phyloP scores from a whole-genome alignment of 2,113 vertebrate species.

The Symphodus melops region DNA sequence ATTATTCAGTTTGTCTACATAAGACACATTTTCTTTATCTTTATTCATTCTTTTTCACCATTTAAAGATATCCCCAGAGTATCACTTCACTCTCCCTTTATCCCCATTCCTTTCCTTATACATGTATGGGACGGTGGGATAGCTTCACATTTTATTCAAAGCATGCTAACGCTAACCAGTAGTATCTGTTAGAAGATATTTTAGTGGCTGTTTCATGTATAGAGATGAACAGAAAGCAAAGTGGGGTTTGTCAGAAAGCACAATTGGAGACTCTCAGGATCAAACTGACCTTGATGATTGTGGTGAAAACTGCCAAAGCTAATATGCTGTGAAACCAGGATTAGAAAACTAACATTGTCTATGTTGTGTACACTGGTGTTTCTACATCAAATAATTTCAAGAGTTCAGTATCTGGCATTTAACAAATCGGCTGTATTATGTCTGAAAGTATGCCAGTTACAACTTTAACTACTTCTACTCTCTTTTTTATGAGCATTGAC shows the following conservation, averaged over 20 bases:
- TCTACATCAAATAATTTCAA: background rate
- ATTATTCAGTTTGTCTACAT: slow-evolving; percentile 40
- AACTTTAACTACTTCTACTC: background rate
- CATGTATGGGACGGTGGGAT: slow-evolving; percentile 32
- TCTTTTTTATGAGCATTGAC: background rate
- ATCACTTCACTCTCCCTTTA: background rate
- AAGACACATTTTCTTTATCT: slow-evolving; percentile 34
- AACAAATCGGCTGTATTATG: background rate
- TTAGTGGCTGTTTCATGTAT: slow-evolving; percentile 48
- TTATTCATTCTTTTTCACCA: slow-evolving; percentile 22
- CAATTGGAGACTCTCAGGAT: slow-evolving; percentile 85
- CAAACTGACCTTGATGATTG: slow-evolving; percentile 21
- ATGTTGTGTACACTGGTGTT: background rate
- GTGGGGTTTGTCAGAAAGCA: slow-evolving; percentile 78
- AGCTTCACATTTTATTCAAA: slow-evolving; percentile 25
- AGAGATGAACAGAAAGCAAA: slow-evolving; percentile 31
- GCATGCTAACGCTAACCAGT: slow-evolving; percentile 66
- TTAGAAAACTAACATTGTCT: background rate
- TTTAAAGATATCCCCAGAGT: slow-evolving; percentile 32
- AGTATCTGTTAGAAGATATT: slow-evolving; percentile 36
- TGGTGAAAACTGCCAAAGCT: background rate
- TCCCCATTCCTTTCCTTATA: slow-evolving; percentile 2
- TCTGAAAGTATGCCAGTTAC: background rate
- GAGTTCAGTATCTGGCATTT: background rate
- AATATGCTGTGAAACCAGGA: background rate